Evolutionary conservation across 2,797 vertebrate species (phyloP).

Genomic region (Gallinago nigripennis): DNA sequence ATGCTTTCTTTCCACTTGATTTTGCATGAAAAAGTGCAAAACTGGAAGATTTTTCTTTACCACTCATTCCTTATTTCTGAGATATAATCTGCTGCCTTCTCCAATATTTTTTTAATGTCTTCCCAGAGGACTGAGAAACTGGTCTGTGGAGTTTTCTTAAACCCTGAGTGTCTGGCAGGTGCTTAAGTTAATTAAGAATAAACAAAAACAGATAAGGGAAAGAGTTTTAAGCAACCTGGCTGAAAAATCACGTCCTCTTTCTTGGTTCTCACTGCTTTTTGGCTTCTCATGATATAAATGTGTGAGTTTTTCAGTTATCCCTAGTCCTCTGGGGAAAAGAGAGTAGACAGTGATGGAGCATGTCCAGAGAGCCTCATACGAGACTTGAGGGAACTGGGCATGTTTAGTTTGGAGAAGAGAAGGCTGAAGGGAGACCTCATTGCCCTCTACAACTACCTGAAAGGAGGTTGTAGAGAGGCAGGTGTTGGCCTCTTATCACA

Average conservation of each 20-base stretch:
- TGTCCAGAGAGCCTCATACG: no score
- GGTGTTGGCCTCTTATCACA: no score
- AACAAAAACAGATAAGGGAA: background rate
- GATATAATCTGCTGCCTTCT: background rate
- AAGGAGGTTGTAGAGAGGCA: no score
- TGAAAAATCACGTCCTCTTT: background rate
- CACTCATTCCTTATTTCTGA: background rate
- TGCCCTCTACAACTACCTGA: no score
- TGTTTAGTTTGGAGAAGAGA: no score
- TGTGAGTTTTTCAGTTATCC: background rate
- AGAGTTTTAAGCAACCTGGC: background rate
- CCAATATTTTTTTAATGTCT: background rate
- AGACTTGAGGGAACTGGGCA: no score
- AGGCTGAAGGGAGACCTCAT: no score
- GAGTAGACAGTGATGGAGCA: background rate
- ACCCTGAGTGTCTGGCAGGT: background rate
- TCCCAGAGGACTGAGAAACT: background rate
- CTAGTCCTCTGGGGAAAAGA: background rate
- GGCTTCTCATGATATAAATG: background rate
- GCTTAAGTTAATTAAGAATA: background rate
- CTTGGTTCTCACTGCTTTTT: background rate
- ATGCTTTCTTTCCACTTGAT: background rate
- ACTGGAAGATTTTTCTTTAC: background rate
- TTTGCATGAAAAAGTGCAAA: background rate
- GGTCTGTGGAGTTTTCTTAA: background rate